Conservation (phyloP, 2,113 vertebrate species). For the Vimba vimba region DNA sequence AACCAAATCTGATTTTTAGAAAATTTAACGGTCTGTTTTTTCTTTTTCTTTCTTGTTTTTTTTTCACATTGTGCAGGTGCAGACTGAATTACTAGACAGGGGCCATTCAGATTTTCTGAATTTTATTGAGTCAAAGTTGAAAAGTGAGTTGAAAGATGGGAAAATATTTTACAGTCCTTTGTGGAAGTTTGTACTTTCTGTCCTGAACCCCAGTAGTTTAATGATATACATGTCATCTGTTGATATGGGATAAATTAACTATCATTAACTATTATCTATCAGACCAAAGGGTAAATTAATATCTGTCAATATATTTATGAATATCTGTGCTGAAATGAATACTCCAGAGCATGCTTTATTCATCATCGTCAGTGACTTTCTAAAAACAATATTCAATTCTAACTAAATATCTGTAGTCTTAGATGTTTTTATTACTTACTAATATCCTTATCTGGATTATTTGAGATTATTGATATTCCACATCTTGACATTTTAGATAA, state of each 20-base stretch:
- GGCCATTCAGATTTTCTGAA: not conserved
- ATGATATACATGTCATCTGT: not conserved
- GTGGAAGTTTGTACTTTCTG: not conserved
- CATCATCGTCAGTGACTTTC: not conserved
- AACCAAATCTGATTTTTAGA: slow-evolving; percentile 5
- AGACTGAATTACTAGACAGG: not conserved
- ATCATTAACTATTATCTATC: too few species aligned
- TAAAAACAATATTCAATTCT: not conserved
- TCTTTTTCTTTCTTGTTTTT: not conserved
- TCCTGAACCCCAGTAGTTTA: not conserved
- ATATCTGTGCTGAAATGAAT: not conserved
- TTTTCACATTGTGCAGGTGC: not conserved
- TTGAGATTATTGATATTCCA: not conserved
- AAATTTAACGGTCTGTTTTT: not conserved
- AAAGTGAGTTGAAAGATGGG: not conserved
- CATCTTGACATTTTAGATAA: not conserved
- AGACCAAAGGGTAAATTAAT: not conserved
- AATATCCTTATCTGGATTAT: not conserved
- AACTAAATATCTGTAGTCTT: too few species aligned
- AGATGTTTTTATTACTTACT: too few species aligned
- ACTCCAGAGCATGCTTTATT: not conserved
- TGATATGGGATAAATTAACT: not conserved
- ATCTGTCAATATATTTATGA: not conserved
- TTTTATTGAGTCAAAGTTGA: not conserved
- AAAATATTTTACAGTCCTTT: not conserved